Percentiles rank a stretch among this genome's conserved stretches.
These are phyloP conservation scores for Ecdyonurus torrentis DNA, from an alignment of 2,888 invertebrate species.

Conservation along the genomic window DNA sequence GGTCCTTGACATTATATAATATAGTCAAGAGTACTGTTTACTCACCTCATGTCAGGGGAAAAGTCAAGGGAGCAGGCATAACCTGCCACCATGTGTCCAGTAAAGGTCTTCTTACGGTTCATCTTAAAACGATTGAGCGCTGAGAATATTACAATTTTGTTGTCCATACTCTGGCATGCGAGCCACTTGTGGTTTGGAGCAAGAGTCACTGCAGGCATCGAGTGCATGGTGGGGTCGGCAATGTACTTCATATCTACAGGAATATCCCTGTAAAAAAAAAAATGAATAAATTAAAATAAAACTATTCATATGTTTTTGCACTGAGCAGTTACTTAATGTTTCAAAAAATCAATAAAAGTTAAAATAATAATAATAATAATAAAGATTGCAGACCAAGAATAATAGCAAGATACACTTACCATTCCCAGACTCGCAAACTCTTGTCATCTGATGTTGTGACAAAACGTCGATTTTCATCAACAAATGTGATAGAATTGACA, in stretches of 20 bases:
- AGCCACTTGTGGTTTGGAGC: slow-evolving; percentile 98
- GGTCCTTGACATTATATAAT: no score
- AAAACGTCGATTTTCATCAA: slow-evolving; percentile 94
- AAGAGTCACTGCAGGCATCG: slow-evolving; percentile 89
- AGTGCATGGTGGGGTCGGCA: slow-evolving; percentile 98
- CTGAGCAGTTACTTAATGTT: not conserved
- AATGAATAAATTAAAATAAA: not conserved
- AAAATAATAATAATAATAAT: no score
- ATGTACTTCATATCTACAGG: slow-evolving; percentile 99
- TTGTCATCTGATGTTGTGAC: slow-evolving; percentile 99
- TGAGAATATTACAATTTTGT: slow-evolving; percentile 95
- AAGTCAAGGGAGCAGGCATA: slow-evolving; percentile 96
- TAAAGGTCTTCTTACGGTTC: slow-evolving; percentile 94
- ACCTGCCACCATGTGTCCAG: slow-evolving; percentile 98
- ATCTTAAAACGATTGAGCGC: slow-evolving; percentile 94
- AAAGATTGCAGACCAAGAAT: no score
- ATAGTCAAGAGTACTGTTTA: no score
- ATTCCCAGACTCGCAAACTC: slow-evolving; percentile 97
- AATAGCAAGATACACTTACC: slow-evolving; percentile 37
- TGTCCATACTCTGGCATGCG: slow-evolving; percentile 98
- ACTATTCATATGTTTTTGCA: not conserved
- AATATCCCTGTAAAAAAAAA: slow-evolving; percentile 43
- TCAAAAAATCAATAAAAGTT: no score
- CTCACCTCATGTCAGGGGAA: slow-evolving; percentile 97
- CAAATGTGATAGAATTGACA: slow-evolving; percentile 97